These are phyloP conservation scores for Cathartes aura DNA, from an alignment of 2,113 vertebrate species.

Conservation along the genomic window DNA sequence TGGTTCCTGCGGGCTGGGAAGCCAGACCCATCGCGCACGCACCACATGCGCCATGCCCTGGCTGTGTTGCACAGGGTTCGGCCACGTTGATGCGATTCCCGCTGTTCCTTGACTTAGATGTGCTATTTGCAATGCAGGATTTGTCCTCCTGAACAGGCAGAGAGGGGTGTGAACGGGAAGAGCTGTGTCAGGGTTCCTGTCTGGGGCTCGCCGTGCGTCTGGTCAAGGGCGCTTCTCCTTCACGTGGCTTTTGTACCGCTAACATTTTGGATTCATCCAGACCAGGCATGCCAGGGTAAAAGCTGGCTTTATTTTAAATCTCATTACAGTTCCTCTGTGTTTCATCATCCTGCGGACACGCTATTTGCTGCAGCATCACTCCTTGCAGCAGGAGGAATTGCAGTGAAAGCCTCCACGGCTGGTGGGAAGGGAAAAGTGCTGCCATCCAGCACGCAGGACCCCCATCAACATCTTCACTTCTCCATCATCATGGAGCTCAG, in stretches of 20 bases:
- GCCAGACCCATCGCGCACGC: rapidly evolving
- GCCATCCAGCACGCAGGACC: neutral
- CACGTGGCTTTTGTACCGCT: neutral
- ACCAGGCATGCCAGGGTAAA: constrained; percentile 30
- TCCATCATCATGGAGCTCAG: neutral
- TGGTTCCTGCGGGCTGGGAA: neutral
- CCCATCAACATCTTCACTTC: rapidly evolving
- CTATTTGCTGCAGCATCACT: neutral
- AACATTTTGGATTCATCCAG: neutral
- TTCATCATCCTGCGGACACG: constrained; percentile 47
- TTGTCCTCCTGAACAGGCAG: neutral
- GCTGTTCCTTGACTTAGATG: neutral
- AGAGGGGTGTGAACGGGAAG: neutral
- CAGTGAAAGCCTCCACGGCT: neutral
- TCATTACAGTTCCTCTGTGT: constrained; percentile 45
- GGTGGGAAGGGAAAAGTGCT: neutral
- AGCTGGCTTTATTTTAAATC: constrained; percentile 39
- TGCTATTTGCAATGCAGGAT: neutral
- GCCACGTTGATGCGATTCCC: rapidly evolving
- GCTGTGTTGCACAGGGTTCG: rapidly evolving
- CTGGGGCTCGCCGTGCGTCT: rapidly evolving
- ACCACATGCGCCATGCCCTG: rapidly evolving
- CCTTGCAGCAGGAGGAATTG: constrained; percentile 11
- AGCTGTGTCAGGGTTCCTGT: neutral
- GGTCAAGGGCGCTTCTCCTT: neutral